A percentile compares a stretch with the other conserved stretches of the same genome.
Evolutionary conservation across 1,140 invertebrate species (phyloP).

Genomic region (Lepeophtheirus salmonis): DNA sequence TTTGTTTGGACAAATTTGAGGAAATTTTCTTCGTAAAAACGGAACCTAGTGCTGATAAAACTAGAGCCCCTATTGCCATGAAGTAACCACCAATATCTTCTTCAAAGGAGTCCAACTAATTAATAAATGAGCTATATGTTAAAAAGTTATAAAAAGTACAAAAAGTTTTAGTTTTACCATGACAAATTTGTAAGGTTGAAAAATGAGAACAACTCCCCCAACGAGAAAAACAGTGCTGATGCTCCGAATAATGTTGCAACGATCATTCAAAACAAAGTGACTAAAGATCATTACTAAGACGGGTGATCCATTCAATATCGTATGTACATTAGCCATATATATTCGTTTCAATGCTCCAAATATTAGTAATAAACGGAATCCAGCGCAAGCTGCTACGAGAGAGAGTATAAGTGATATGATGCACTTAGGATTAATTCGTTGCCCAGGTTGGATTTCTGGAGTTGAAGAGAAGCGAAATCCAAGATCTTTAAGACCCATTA

Average conservation of each 20-base stretch:
- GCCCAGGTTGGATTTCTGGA: background rate
- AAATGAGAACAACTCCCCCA: background rate
- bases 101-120: background rate
- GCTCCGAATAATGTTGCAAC: background rate
- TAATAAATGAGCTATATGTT: background rate
- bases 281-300: slow-evolving; percentile 4
- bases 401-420: background rate
- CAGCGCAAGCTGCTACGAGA: background rate
- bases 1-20: background rate
- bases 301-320: slow-evolving; percentile 6
- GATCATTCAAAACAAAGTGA: slow-evolving; percentile 3
- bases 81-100: background rate
- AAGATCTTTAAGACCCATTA: background rate
- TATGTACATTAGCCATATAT: slow-evolving; percentile 3
- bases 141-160: background rate
- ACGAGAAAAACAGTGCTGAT: background rate
- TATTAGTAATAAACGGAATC: background rate
- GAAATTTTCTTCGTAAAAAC: slow-evolving; percentile 8
- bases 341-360: background rate
- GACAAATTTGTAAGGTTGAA: slow-evolving; percentile 5
- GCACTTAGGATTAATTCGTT: background rate
- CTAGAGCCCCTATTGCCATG: background rate
- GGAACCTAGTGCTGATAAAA: background rate
- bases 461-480: background rate
- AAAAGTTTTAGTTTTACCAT: background rate